phyloP scores from a whole-genome alignment of 2,888 invertebrate genomes.

The Chirona hameri region DNA sequence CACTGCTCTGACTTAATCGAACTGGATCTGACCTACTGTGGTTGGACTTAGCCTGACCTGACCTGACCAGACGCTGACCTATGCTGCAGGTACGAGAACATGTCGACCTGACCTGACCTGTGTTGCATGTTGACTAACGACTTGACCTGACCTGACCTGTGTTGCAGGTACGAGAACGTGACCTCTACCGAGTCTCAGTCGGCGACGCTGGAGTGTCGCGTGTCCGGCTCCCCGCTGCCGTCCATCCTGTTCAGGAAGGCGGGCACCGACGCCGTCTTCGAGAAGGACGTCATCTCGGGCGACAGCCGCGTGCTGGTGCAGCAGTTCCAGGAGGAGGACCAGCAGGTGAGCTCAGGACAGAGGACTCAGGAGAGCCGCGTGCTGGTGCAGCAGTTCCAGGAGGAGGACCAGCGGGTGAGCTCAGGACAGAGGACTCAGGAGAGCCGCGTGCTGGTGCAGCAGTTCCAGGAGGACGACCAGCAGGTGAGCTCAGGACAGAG shows the following conservation, averaged over 20 bases:
- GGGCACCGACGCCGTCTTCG: background rate
- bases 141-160: background rate
- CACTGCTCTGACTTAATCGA: too few relatives aligned
- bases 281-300: background rate
- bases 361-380: background rate
- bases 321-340: background rate
- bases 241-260: background rate
- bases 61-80: too few relatives aligned
- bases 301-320: background rate
- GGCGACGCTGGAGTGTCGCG: background rate
- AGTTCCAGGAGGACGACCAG: background rate
- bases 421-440: background rate
- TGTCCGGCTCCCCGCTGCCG: background rate
- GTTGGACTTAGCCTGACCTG: too few relatives aligned
- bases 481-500: background rate
- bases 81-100: too few relatives aligned
- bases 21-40: too few relatives aligned
- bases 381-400: background rate
- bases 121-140: too few relatives aligned
- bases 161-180: background rate
- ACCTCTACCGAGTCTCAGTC: background rate
- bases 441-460: background rate
- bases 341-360: background rate
- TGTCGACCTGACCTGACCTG: too few relatives aligned
- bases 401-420: background rate